Conservation (phyloP, 2,797 vertebrate genomes). For the Sternotherus odoratus region DNA sequence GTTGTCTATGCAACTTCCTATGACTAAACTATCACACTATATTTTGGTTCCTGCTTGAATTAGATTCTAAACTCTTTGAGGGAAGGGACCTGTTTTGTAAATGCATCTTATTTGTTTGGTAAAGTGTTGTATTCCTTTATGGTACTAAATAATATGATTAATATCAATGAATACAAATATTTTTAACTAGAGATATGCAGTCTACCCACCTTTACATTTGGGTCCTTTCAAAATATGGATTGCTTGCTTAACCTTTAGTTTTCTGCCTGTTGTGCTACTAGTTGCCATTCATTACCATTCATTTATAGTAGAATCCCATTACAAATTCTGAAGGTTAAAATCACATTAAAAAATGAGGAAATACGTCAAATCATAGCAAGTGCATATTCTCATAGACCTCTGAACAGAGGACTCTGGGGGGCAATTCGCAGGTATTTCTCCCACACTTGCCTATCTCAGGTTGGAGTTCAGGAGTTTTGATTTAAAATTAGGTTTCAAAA, state of each 20-base stretch:
- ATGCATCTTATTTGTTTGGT: background rate
- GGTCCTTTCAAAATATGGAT: background rate
- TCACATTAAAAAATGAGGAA: slow-evolving; percentile 2
- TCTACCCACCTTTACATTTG: background rate
- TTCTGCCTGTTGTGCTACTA: background rate
- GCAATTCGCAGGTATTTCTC: background rate
- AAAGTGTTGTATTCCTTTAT: background rate
- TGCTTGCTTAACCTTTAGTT: background rate
- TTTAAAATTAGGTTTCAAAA: slow-evolving; percentile 45
- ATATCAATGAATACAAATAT: background rate
- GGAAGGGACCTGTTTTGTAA: background rate
- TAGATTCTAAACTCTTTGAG: background rate
- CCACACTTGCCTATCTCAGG: background rate
- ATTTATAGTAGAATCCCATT: slow-evolving; percentile 24
- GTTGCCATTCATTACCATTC: background rate
- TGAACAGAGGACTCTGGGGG: background rate
- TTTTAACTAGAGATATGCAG: background rate
- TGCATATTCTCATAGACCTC: slow-evolving; percentile 1
- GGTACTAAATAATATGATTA: background rate
- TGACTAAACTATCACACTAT: background rate
- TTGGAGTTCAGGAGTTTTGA: slow-evolving; percentile 13
- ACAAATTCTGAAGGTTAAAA: slow-evolving; percentile 11
- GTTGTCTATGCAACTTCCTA: background rate
- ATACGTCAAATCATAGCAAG: slow-evolving; percentile 3
- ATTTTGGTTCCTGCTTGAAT: background rate